Percentiles rank a stretch among this genome's conserved stretches.
These are phyloP conservation scores for Siniperca chuatsi DNA, from an alignment of 2,113 vertebrate species.

Conservation along the genomic window DNA sequence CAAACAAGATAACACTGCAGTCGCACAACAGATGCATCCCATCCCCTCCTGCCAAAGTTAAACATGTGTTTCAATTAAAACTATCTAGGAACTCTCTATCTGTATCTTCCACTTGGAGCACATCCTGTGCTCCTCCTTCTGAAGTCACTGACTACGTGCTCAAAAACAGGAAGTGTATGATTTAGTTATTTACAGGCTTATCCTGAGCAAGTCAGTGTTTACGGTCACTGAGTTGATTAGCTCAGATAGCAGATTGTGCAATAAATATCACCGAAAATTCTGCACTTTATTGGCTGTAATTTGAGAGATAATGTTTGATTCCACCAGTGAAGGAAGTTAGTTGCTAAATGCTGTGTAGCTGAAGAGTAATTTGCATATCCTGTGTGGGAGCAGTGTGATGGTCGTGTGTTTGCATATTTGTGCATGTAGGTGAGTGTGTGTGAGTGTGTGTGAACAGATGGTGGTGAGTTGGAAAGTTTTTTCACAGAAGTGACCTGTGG, in stretches of 20 bases:
- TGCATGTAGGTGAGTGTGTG: constrained; percentile 36
- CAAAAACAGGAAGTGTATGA: constrained; percentile 82
- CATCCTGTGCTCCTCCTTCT: constrained; percentile 80
- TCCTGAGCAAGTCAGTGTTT: constrained; percentile 73
- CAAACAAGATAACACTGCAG: constrained; percentile 39
- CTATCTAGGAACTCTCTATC: constrained; percentile 78
- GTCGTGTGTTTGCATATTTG: constrained; percentile 16
- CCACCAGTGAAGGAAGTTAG: constrained; percentile 8
- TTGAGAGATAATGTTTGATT: constrained; percentile 4
- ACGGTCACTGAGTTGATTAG: constrained; percentile 69
- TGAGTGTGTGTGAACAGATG: constrained; percentile 33
- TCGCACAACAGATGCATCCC: constrained; percentile 58
- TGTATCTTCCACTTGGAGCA: constrained; percentile 73
- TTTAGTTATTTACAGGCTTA: constrained; percentile 77
- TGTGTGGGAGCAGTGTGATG: constrained; percentile 25
- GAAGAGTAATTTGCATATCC: constrained; percentile 40
- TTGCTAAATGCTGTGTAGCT: neutral
- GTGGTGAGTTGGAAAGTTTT: neutral
- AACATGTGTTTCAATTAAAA: constrained; percentile 63
- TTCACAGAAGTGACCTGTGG: constrained; percentile 54
- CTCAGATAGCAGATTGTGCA: constrained; percentile 25
- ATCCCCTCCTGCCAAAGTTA: constrained; percentile 44
- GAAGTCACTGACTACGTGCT: constrained; percentile 76
- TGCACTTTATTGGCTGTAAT: constrained; percentile 8
- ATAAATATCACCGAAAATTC: constrained; percentile 7